These are phyloP conservation scores for Trichoplusia ni DNA, from an alignment of 1,140 invertebrate genomes.

Conservation along the genomic window DNA sequence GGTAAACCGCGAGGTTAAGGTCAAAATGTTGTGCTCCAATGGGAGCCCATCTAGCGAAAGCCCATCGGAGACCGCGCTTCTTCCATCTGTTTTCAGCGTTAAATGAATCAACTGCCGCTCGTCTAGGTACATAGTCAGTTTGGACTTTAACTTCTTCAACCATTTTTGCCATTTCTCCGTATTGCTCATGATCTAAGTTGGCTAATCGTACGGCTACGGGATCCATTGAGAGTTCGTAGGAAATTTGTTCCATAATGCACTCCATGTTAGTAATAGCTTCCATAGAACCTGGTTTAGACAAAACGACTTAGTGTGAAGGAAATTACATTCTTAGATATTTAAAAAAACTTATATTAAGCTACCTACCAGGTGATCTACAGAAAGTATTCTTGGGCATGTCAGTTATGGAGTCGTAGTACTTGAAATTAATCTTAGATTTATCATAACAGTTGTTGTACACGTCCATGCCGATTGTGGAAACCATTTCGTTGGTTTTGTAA, in stretches of 20 bases:
- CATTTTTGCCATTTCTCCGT: constrained; percentile 47
- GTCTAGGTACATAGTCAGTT: not conserved
- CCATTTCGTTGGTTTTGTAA: constrained; percentile 80
- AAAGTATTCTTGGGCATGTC: constrained; percentile 80
- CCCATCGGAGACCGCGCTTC: constrained; percentile 86
- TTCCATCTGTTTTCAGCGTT: constrained; percentile 89
- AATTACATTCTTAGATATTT: not conserved
- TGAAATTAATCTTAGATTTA: constrained; percentile 41
- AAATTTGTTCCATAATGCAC: constrained; percentile 91
- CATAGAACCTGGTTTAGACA: constrained; percentile 85
- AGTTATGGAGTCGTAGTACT: constrained; percentile 58
- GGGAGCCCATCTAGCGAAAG: constrained; percentile 85
- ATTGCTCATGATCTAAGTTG: constrained; percentile 82
- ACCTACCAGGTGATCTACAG: constrained; percentile 68
- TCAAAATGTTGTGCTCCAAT: constrained; percentile 71
- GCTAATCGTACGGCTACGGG: constrained; percentile 85
- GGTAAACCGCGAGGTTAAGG: constrained; percentile 86
- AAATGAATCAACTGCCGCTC: constrained; percentile 65
- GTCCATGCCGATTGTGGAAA: constrained; percentile 13
- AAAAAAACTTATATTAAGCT: not conserved
- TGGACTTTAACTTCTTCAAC: not conserved
- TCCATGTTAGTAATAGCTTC: constrained; percentile 87
- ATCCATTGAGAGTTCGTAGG: constrained; percentile 85
- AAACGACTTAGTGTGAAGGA: too few relatives aligned
- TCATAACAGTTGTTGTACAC: constrained; percentile 42